Conservation (phyloP, 2,888 invertebrate species). For the Aromia moschata region DNA sequence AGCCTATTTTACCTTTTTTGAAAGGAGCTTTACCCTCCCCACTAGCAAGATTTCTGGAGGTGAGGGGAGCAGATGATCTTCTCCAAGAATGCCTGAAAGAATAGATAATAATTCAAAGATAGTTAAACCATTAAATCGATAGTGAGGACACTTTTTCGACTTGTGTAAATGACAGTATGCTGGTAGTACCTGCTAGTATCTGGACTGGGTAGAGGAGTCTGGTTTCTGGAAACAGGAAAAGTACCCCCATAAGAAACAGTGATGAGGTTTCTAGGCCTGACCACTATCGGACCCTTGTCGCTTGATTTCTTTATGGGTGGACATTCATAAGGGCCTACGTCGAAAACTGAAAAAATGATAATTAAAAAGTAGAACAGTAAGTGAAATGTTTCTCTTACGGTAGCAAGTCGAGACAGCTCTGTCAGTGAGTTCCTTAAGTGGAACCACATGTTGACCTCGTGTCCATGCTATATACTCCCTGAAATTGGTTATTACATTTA, state of each 20-base stretch:
- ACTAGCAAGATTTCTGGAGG: neutral
- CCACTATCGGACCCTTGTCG: neutral
- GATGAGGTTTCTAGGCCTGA: neutral
- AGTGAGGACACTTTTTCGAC: no score
- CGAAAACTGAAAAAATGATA: neutral
- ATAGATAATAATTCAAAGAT: neutral
- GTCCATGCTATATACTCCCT: slow-evolving; percentile 13
- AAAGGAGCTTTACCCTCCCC: neutral
- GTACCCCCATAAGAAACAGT: slow-evolving; percentile 47
- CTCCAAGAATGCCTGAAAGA: neutral
- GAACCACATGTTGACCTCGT: neutral
- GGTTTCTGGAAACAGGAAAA: slow-evolving; percentile 47
- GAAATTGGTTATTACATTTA: neutral
- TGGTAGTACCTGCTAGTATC: slow-evolving; percentile 4
- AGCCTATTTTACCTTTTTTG: neutral
- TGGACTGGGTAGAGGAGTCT: slow-evolving; percentile 42
- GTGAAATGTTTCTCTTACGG: slow-evolving; percentile 12
- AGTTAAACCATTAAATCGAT: no score
- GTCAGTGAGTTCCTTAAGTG: slow-evolving; percentile 5
- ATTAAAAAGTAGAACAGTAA: neutral
- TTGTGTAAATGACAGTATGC: neutral
- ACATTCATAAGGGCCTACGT: neutral
- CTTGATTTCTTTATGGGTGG: neutral
- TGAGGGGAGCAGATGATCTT: neutral
- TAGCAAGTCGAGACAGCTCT: slow-evolving; percentile 24